Evolutionary conservation across 2,888 invertebrate genomes (phyloP), one percentile per base, ranked within the genome.

Genomic region (Harpagoxenus sublaevis): DNA sequence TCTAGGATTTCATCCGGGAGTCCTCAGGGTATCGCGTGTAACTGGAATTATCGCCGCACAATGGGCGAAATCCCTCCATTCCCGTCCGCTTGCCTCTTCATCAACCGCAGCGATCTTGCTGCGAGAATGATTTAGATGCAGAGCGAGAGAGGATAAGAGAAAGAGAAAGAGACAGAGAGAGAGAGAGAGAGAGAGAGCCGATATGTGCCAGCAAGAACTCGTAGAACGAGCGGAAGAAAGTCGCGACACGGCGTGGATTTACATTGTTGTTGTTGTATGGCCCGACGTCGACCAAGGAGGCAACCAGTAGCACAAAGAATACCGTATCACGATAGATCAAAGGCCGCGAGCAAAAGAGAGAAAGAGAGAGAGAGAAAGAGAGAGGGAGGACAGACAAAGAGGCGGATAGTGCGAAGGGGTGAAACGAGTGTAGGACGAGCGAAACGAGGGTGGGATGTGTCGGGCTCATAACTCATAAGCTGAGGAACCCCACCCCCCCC

Each of bases 11-110:
- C 95, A 95, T 84, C 89, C 86, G 82, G 78, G 81, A 81, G 83
- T 84, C 84, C 88, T 83, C 87, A 78, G 73, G 88, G 89, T 92
- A 92, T 92, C 90, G 89, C 91, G 91, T 89, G 92, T 91, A 92
- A 92, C 92, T 91, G 94, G 94, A 94, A 94, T 94, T 93, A 95
- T 95, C 93, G 91, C 90, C 90, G 92, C 92, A 95, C 94, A 95
- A 95, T 95, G 92, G 90, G 79, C 87, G 86, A 87, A 87, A 88
- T 79, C 88, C 86, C 35, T 84, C 86, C 60, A 70, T 63, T 62
- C 74, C 73, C 84, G 79, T 65, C 79, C 42, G 65, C 28, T 79
- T 79, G 48, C 66, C 87, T 89, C 89, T 87, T 88, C 88, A 87
- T 88, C 91, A 87, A 87, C 66, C 84, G 83, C 73, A 84, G 85